phyloP scores from a whole-genome alignment of 1,140 invertebrate species.

The Temnothorax nylanderi region DNA sequence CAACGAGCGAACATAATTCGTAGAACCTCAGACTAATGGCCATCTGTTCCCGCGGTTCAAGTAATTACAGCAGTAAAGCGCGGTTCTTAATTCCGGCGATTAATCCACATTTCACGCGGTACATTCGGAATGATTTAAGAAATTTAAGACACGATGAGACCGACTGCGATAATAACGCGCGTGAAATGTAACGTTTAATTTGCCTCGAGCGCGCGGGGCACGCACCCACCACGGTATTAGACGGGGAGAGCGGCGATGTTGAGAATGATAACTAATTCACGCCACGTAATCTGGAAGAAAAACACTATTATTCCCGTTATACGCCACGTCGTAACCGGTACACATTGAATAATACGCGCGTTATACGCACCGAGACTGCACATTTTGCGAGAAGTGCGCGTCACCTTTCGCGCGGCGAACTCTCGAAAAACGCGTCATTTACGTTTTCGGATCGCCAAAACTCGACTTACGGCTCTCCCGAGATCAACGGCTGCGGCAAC shows the following conservation, averaged over 20 bases:
- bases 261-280: slow-evolving; percentile 59
- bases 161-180: slow-evolving; percentile 53
- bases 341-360: slow-evolving; percentile 34
- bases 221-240: slow-evolving; percentile 10
- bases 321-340: slow-evolving; percentile 12
- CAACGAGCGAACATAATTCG: slow-evolving; percentile 59
- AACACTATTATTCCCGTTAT: slow-evolving; percentile 37
- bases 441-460: background rate
- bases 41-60: slow-evolving; percentile 56
- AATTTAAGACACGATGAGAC: slow-evolving; percentile 40
- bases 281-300: slow-evolving; percentile 54
- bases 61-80: slow-evolving; percentile 58
- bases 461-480: background rate
- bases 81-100: slow-evolving; percentile 54
- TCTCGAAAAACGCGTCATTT: background rate
- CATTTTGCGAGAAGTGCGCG: background rate
- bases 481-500: background rate
- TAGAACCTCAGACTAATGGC: slow-evolving; percentile 57
- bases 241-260: slow-evolving; percentile 32
- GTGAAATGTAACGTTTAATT: slow-evolving; percentile 50
- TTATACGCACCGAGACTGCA: slow-evolving; percentile 13
- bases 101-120: slow-evolving; percentile 56
- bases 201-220: slow-evolving; percentile 1
- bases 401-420: background rate
- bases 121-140: slow-evolving; percentile 60